Evolutionary conservation across 2,888 invertebrate species (phyloP), one percentile per base, ranked within the genome.

Genomic region (Amorpha juglandis): DNA sequence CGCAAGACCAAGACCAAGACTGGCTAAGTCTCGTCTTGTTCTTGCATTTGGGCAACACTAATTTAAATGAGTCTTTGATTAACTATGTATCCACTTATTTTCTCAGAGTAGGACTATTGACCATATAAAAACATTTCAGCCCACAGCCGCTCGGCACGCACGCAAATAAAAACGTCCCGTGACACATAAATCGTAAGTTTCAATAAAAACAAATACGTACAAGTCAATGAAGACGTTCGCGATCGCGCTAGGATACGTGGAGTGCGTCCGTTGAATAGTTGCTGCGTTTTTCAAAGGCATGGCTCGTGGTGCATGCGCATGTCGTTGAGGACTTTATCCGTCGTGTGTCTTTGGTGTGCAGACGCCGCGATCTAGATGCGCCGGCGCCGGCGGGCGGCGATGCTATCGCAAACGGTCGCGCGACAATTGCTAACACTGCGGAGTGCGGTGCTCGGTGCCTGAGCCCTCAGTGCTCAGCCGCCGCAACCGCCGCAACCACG

Each of bases 371-470:
- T 92, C 92, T 91, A 91, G 91, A 93, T 92, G 81, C 76, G 72
- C 78, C 89, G 88, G 84, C 86, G 87, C 83, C 85, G 88, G 75
- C 81, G 80, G 74, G 75, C 74, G 78, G 81, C 86, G 91, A 92
- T 92, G 84, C 77, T 91, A 92, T 92, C 92, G 82, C 77, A 84
- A 88, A 88, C 79, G 80, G 83, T 77, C 78, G 83, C 85, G 90
- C 91, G 91, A 91, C 92, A 91, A 91, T 91, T 91, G 91, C 90
- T 89, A 88, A 89, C 90, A 87, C 87, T 78, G 76, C 76, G 50
- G 50, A 50, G 50, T 73, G 74, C 74, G 74, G 73, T 67, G 71
- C 74, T 70, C 72, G 71, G 69, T 58, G 58, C 12, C 42, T 53
- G 42, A 42, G 55, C 35, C 58, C 58, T 58, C 55, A 55, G 58